These are phyloP conservation scores for Otus scops DNA, from an alignment of 2,797 vertebrate genomes.

Conservation along the genomic window DNA sequence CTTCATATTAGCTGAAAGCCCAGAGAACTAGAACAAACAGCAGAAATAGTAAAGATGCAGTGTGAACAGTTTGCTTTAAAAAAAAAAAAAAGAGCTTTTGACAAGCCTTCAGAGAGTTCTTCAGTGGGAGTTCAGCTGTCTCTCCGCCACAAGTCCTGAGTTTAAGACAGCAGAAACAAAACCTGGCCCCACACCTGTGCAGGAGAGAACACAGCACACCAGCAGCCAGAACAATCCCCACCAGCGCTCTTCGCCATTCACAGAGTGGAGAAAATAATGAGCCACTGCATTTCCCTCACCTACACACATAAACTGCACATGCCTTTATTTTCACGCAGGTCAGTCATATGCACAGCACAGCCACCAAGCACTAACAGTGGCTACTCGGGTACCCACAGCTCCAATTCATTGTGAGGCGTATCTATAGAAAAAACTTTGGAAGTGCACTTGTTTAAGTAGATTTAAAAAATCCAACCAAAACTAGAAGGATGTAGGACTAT, in stretches of 20 bases:
- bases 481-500: not conserved
- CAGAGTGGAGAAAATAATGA: accelerated
- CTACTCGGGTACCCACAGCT: not conserved
- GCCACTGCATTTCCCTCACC: not conserved
- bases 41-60: not conserved
- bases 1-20: constrained; percentile 4
- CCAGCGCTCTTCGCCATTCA: not conserved
- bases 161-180: not conserved
- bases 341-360: not conserved
- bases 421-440: not conserved
- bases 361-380: not conserved
- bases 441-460: not conserved
- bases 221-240: not conserved
- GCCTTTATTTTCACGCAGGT: not conserved
- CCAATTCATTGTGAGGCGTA: not conserved
- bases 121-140: not conserved
- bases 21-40: not conserved
- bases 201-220: not conserved
- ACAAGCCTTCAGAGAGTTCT: not conserved
- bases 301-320: accelerated
- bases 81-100: not conserved
- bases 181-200: accelerated
- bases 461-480: not conserved
- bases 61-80: not conserved
- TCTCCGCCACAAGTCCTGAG: not conserved